These are phyloP conservation scores for Melinopterus prodromus DNA, from an alignment of 2,888 invertebrate genomes.

Conservation along the genomic window DNA sequence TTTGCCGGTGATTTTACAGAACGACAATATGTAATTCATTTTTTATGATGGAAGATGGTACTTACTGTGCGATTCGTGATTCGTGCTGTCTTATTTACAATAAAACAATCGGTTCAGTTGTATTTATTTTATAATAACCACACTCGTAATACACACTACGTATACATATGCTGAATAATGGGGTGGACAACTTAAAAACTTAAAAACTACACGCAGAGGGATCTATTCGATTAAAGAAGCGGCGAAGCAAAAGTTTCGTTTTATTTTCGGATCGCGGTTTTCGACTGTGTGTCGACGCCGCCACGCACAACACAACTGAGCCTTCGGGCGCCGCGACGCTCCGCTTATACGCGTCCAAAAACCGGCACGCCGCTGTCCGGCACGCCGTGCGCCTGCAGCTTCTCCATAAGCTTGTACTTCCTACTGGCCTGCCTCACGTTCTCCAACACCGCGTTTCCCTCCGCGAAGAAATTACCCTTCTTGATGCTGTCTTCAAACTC, in stretches of 20 bases:
- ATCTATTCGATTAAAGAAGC: neutral
- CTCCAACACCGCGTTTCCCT: conserved; percentile 57
- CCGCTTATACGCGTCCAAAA: conserved; percentile 25
- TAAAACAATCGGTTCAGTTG: conserved; percentile 24
- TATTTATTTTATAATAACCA: conserved; percentile 13
- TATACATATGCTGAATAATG: neutral
- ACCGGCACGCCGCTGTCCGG: conserved; percentile 17
- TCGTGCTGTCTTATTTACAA: conserved; percentile 13
- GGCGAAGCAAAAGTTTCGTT: conserved; percentile 10
- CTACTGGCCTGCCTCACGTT: conserved; percentile 49
- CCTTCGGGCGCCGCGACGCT: conserved; percentile 29
- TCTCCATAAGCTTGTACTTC: conserved; percentile 33
- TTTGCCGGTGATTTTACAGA: conserved; percentile 84
- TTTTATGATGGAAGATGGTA: conserved; percentile 18
- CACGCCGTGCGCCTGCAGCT: conserved; percentile 29
- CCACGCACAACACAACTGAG: conserved; percentile 22
- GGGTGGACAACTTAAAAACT: neutral
- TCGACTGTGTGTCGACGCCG: conserved; percentile 23
- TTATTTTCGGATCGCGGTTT: conserved; percentile 13
- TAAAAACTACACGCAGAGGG: neutral
- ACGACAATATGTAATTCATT: conserved; percentile 62
- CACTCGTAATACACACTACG: neutral
- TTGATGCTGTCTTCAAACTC: conserved; percentile 56
- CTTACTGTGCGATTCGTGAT: neutral
- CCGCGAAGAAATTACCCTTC: conserved; percentile 58